A percentile compares a stretch with the other conserved stretches of the same genome.
Evolutionary conservation across 2,888 invertebrate genomes (phyloP).

Genomic region (Lordiphosa fenestrarum): DNA sequence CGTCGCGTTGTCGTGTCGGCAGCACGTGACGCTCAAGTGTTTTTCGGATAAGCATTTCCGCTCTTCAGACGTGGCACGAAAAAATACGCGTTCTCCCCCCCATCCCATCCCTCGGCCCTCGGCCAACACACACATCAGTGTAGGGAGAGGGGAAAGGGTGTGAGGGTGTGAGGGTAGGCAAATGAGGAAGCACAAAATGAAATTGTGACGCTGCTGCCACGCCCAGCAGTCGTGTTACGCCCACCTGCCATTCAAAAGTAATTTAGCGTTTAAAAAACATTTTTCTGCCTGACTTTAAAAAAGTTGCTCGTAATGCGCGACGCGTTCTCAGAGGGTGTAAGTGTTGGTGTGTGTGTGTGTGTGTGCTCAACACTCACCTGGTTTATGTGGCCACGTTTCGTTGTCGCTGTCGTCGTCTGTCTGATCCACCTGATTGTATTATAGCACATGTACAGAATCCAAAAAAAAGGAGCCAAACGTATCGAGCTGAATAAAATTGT

Average conservation of each 20-base stretch:
- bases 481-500: conserved; percentile 21
- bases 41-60: conserved; percentile 72
- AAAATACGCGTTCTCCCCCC: conserved; percentile 16
- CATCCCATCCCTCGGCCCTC: conserved; percentile 6
- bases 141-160: not conserved
- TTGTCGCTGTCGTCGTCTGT: conserved; percentile 44
- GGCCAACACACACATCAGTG: conserved; percentile 7
- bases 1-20: conserved; percentile 24
- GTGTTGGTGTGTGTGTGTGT: not conserved
- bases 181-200: conserved; percentile 66
- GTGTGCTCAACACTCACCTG: conserved; percentile 62
- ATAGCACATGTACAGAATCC: conserved; percentile 22
- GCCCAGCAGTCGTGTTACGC: conserved; percentile 49
- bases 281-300: conserved; percentile 72
- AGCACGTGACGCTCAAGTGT: conserved; percentile 69
- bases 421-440: conserved; percentile 67
- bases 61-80: conserved; percentile 67
- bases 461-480: conserved; percentile 6
- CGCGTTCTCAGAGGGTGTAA: conserved; percentile 17
- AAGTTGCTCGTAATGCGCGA: conserved; percentile 60
- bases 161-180: not conserved
- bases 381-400: conserved; percentile 51
- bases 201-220: conserved; percentile 66
- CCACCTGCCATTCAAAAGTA: conserved; percentile 70
- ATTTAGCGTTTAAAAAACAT: conserved; percentile 75